A percentile compares a stretch with the other conserved stretches of the same genome.
phyloP scores from a whole-genome alignment of 2,113 vertebrate genomes.

The Paralichthys olivaceus region DNA sequence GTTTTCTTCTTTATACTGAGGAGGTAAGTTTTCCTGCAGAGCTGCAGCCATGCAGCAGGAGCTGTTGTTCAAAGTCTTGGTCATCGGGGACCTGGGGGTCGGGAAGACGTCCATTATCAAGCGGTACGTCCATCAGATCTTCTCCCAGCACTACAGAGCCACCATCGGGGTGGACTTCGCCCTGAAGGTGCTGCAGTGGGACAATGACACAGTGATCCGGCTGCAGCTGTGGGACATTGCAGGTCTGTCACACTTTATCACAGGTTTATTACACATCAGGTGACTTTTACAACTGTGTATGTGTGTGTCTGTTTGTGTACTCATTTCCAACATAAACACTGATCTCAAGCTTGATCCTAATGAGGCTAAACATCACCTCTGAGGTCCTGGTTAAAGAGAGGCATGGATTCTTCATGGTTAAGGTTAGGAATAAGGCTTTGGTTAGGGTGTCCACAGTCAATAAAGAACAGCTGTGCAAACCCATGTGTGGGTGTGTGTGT shows the following conservation, averaged over 20 bases:
- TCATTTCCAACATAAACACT: background rate
- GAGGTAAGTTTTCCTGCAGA: background rate
- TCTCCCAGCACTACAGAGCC: conserved; percentile 85
- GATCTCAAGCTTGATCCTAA: too few species aligned
- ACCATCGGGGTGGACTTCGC: conserved; percentile 87
- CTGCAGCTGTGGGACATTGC: conserved; percentile 87
- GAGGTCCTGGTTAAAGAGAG: too few species aligned
- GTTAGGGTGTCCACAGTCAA: background rate
- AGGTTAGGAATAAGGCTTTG: too few species aligned
- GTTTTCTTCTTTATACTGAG: background rate
- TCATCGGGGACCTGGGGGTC: conserved; percentile 85
- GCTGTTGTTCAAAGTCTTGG: conserved; percentile 83
- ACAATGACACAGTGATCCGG: conserved; percentile 79
- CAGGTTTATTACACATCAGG: background rate
- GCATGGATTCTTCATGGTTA: too few species aligned
- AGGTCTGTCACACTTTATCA: conserved; percentile 65
- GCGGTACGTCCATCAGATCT: conserved; percentile 85
- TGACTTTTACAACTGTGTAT: background rate
- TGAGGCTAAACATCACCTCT: too few species aligned
- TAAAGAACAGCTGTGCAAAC: too few species aligned
- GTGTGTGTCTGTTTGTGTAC: background rate
- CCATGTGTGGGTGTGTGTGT: background rate
- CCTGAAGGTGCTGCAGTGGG: conserved; percentile 83
- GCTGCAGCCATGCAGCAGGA: conserved; percentile 79
- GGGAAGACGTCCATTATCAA: conserved; percentile 85